Base-by-base conservation (phyloP, 1,140 invertebrate species). In the Sitobion miscanthi region DNA sequence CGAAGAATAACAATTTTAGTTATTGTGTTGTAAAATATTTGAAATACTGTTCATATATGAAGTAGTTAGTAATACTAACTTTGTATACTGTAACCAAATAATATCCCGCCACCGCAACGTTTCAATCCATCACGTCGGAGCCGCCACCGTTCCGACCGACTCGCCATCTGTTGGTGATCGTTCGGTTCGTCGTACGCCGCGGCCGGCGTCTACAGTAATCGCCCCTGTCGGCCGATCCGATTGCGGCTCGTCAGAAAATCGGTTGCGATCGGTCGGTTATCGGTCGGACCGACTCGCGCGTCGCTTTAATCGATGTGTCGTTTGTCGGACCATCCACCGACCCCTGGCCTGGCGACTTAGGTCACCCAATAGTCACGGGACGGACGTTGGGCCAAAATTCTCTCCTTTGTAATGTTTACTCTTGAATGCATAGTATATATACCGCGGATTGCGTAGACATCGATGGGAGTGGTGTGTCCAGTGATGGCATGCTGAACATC, bases 401-500 rank as follows among this genome's bases (percentile, higher is more conserved):
- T 49, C 91, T 93, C 35, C 1, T 38, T 3, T 45, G 91, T 93
- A 6, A 85, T 1, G 4, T 2, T 20, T 2, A 8, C 17, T 9
- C 23, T 2, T 14, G 35, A 38, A 25, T 6, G 35, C 23, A 35
- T 0, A 42, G 69, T 86, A 86, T 93, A 93, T 93, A 93, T 86
- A 86, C 91, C 6, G 21, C 1, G 23, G 49, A 30, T 0, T 0
- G 25, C 82, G 0, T 0, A 0, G 0, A 2, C 1, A 9, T 1
- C 45, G 0, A 1, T 8, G 91, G 91, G 91, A 86, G 91, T 93
- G 91, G 91, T 93, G 91, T 93, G 91, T 93, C 91, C 91, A 93
- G 91, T 93, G 91, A 93, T 93, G 91, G 91, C 91, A 93, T 93
- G 91, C 91, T 93, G 91, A 93, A 93, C 91, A 93, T 93, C 91